These are phyloP conservation scores for Nautilus pompilius DNA, from an alignment of 1,140 invertebrate species.

Conservation along the genomic window DNA sequence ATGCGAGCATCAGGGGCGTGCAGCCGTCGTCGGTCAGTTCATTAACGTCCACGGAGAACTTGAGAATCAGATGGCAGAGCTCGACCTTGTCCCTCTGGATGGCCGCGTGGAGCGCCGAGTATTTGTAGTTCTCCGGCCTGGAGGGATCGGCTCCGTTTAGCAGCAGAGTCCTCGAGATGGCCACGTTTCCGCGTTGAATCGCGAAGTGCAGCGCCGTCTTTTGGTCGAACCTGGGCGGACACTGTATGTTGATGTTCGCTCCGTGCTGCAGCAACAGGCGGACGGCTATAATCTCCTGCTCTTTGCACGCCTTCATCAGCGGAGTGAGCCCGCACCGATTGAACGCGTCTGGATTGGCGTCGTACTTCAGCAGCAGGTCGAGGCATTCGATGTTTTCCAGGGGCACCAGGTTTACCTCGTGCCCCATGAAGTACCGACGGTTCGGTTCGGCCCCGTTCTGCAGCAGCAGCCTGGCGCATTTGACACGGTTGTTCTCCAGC, in stretches of 20 bases:
- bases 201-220: slow-evolving; percentile 80
- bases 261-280: slow-evolving; percentile 78
- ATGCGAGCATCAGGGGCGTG: slow-evolving; percentile 80
- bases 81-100: slow-evolving; percentile 62
- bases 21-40: slow-evolving; percentile 68
- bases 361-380: slow-evolving; percentile 76
- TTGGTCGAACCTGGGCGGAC: slow-evolving; percentile 42
- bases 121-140: slow-evolving; percentile 67
- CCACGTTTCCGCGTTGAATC: slow-evolving; percentile 71
- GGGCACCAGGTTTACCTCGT: slow-evolving; percentile 81
- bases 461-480: slow-evolving; percentile 65
- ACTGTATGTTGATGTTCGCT: slow-evolving; percentile 68
- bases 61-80: slow-evolving; percentile 60
- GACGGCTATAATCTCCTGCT: slow-evolving; percentile 57
- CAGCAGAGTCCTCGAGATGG: slow-evolving; percentile 75
- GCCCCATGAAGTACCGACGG: slow-evolving; percentile 74
- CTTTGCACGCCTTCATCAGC: slow-evolving; percentile 65
- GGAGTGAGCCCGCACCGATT: slow-evolving; percentile 75
- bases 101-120: slow-evolving; percentile 78
- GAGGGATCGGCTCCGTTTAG: slow-evolving; percentile 71
- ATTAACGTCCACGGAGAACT: slow-evolving; percentile 65
- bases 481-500: slow-evolving; percentile 79
- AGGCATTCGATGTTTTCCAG: slow-evolving; percentile 72
- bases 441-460: slow-evolving; percentile 68
- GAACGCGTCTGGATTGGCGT: slow-evolving; percentile 78